phyloP scores from a whole-genome alignment of 2,888 invertebrate genomes.

The Lithophane semibrunnea region DNA sequence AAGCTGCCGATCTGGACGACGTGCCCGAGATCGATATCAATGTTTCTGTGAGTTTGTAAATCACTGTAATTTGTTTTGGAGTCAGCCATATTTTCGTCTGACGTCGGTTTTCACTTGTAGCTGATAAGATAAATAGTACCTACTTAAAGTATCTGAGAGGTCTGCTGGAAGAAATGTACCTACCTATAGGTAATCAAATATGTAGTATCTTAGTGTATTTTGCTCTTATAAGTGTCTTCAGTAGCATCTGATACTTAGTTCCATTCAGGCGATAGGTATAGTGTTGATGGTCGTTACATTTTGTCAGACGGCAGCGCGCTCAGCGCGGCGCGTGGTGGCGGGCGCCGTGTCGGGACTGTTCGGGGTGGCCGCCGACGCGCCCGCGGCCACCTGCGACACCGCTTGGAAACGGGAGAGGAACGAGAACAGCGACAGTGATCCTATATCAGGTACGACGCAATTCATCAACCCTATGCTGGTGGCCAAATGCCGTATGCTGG shows the following conservation, averaged over 20 bases:
- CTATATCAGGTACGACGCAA: slow-evolving; percentile 86
- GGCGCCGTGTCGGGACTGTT: slow-evolving; percentile 87
- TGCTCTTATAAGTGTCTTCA: background rate
- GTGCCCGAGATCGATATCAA: slow-evolving; percentile 87
- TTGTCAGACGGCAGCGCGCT: slow-evolving; percentile 77
- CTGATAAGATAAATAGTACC: too few relatives aligned
- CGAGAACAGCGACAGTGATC: slow-evolving; percentile 92
- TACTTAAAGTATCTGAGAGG: background rate
- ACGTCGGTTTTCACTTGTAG: background rate
- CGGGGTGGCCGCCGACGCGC: slow-evolving; percentile 87
- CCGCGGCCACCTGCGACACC: slow-evolving; percentile 78
- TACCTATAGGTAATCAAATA: background rate
- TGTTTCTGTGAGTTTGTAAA: slow-evolving; percentile 75
- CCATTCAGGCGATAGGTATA: background rate
- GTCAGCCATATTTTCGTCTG: background rate
- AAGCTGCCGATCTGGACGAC: slow-evolving; percentile 91
- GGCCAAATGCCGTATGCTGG: too few relatives aligned
- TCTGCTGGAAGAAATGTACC: background rate
- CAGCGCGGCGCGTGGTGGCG: slow-evolving; percentile 84
- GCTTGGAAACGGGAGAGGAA: slow-evolving; percentile 85
- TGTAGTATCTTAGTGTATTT: background rate
- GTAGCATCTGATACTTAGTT: background rate
- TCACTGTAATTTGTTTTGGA: background rate
- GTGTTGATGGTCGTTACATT: background rate
- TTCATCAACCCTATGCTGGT: background rate